Evolutionary conservation across 2,888 invertebrate genomes (phyloP).

Genomic region (Dasypogon diadema): DNA sequence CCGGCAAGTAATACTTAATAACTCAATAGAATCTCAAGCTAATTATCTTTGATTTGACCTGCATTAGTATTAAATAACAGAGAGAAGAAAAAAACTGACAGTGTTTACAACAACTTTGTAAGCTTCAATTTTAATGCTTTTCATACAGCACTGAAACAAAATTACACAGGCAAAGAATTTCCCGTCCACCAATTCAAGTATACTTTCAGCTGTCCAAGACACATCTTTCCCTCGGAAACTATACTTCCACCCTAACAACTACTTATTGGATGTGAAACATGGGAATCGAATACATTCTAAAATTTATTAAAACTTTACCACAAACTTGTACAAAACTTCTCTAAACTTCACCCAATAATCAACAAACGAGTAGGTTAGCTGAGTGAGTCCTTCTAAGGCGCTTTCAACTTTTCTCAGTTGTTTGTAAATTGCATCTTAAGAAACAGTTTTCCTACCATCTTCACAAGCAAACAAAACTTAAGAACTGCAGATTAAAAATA

Average conservation of each 20-base stretch:
- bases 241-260: not conserved
- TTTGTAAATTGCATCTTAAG: not conserved
- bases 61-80: too few relatives aligned
- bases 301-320: conserved; percentile 21
- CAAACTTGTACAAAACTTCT: not conserved
- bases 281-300: conserved; percentile 13
- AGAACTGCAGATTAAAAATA: too few relatives aligned
- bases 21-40: too few relatives aligned
- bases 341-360: not conserved
- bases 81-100: too few relatives aligned
- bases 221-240: not conserved
- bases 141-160: too few relatives aligned
- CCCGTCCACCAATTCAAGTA: not conserved
- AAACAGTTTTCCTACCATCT: too few relatives aligned
- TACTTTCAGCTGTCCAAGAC: not conserved
- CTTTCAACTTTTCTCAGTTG: not conserved
- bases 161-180: too few relatives aligned
- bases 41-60: too few relatives aligned
- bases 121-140: too few relatives aligned
- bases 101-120: too few relatives aligned
- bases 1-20: too few relatives aligned
- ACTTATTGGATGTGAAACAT: not conserved
- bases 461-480: too few relatives aligned
- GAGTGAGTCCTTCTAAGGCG: not conserved
- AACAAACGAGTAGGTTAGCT: not conserved